phyloP scores from a whole-genome alignment of 2,797 vertebrate genomes.

The Neopelma chrysocephalum region DNA sequence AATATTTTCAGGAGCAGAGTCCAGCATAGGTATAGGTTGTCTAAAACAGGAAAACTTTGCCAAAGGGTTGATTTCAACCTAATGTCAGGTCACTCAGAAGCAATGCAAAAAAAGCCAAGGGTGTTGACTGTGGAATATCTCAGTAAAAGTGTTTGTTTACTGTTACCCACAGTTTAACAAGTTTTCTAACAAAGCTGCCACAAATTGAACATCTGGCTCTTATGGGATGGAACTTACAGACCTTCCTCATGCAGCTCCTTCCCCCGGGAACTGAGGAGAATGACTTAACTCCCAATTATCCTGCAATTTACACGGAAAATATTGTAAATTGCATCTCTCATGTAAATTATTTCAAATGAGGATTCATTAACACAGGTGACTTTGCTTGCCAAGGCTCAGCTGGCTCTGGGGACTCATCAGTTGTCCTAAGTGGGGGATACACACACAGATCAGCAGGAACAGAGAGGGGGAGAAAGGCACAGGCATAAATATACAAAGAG shows the following conservation, averaged over 20 bases:
- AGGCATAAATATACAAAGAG: neutral
- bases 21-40: neutral
- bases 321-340: conserved; percentile 4
- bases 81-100: neutral
- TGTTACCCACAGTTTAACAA: neutral
- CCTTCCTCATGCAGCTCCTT: neutral
- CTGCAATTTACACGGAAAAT: conserved; percentile 15
- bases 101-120: neutral
- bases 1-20: neutral
- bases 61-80: neutral
- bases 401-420: conserved; percentile 22
- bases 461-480: neutral
- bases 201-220: neutral
- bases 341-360: conserved; percentile 28
- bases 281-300: neutral
- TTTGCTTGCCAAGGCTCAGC: conserved; percentile 29
- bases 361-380: conserved; percentile 34
- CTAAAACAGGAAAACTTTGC: neutral
- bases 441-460: neutral
- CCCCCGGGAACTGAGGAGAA: neutral
- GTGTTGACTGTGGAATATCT: neutral
- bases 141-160: neutral
- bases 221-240: neutral
- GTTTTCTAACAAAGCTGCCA: neutral
- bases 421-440: neutral